A percentile compares a stretch with the other conserved stretches of the same genome.
phyloP scores from a whole-genome alignment of 2,888 invertebrate species.

The Limnephilus auricula region DNA sequence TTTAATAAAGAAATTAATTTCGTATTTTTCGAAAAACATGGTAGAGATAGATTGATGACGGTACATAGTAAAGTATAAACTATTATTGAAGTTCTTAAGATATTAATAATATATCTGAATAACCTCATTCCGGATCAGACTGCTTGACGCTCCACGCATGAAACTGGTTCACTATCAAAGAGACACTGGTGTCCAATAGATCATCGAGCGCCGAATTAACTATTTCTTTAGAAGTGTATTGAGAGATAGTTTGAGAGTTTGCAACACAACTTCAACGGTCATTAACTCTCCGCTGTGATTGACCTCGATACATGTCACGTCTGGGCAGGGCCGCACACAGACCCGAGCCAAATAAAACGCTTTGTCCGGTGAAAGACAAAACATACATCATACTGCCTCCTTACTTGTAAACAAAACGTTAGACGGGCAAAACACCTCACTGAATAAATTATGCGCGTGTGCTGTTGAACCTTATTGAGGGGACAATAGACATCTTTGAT shows the following conservation, averaged over 20 bases:
- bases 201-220: neutral
- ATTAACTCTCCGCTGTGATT: constrained; percentile 16
- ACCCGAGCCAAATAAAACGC: neutral
- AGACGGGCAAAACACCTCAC: neutral
- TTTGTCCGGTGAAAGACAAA: neutral
- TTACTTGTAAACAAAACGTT: neutral
- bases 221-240: constrained; percentile 11
- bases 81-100: neutral
- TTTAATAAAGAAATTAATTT: neutral
- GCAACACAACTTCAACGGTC: constrained; percentile 9
- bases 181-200: constrained; percentile 19
- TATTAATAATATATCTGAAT: neutral
- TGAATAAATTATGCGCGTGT: neutral
- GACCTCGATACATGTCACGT: constrained; percentile 31
- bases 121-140: constrained; percentile 16
- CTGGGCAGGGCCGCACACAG: neutral
- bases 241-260: neutral
- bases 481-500: neutral
- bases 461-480: neutral
- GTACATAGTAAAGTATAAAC: too few species aligned
- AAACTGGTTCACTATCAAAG: constrained; percentile 36
- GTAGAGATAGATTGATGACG: too few species aligned
- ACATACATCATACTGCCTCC: neutral
- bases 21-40: too few species aligned
- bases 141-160: neutral